phyloP scores from a whole-genome alignment of 2,797 vertebrate species.

The Myotis pilosus region DNA sequence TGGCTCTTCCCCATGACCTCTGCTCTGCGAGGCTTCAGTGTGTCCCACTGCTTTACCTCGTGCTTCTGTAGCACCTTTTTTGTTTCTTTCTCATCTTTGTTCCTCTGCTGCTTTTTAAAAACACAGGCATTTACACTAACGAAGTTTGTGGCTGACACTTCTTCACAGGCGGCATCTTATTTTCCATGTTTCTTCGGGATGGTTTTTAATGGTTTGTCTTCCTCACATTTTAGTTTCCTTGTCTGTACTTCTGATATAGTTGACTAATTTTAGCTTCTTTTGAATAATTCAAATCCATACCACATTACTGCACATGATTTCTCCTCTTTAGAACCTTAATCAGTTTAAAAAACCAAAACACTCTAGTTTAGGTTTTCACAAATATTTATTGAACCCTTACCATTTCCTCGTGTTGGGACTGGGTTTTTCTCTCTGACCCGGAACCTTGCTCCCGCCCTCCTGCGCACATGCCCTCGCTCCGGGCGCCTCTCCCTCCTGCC shows the following conservation, averaged over 20 bases:
- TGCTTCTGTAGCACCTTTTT: neutral
- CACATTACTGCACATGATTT: neutral
- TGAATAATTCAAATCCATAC: neutral
- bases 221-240: neutral
- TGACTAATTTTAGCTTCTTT: conserved; percentile 3
- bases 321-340: neutral
- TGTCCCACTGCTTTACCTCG: neutral
- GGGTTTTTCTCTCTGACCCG: neutral
- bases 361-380: neutral
- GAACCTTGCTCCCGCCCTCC: neutral
- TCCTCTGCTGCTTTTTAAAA: neutral
- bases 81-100: neutral
- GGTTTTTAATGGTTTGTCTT: neutral
- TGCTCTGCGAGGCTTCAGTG: neutral
- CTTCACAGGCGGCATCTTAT: neutral
- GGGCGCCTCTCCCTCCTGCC: neutral
- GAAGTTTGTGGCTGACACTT: neutral
- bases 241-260: neutral
- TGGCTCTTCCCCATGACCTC: conserved; percentile 41
- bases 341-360: neutral
- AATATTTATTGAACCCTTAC: neutral
- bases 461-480: neutral
- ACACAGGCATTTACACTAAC: neutral
- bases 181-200: neutral
- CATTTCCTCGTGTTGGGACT: neutral